A percentile compares a stretch with the other conserved stretches of the same genome.
Evolutionary conservation across 2,888 invertebrate genomes (phyloP).

Genomic region (Macrophya annulata): DNA sequence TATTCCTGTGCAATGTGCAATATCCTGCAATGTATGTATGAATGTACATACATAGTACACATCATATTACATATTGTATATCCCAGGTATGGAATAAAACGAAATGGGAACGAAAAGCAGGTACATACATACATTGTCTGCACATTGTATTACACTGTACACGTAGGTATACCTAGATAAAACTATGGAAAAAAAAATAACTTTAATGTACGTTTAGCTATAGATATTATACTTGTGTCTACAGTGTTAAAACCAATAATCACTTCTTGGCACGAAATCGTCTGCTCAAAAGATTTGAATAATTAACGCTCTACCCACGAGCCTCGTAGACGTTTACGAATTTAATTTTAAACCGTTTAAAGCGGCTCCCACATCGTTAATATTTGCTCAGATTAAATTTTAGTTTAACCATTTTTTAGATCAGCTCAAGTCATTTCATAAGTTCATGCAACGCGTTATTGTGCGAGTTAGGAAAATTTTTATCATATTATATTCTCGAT

Average conservation of each 20-base stretch:
- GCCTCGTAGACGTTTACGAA: neutral
- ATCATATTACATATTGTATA: constrained; percentile 3
- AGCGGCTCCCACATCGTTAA: neutral
- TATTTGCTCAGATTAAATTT: neutral
- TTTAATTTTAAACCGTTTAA: neutral
- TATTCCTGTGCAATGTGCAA: neutral
- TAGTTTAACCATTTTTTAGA: neutral
- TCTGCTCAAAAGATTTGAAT: constrained; percentile 4
- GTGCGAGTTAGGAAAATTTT: neutral
- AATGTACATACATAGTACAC: constrained; percentile 3
- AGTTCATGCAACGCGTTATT: no score
- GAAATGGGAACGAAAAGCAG: constrained; percentile 21
- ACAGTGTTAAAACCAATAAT: constrained; percentile 2
- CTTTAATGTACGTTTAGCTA: neutral
- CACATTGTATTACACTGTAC: neutral
- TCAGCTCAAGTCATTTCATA: no score
- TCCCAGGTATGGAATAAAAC: neutral
- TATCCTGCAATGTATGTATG: neutral
- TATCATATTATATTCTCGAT: neutral
- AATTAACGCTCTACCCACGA: neutral
- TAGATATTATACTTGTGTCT: neutral
- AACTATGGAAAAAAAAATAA: neutral
- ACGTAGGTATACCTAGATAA: neutral
- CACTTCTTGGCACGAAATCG: neutral
- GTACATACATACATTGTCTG: neutral